Evolutionary conservation across 2,888 invertebrate species (phyloP).

Genomic region (Labia minor): DNA sequence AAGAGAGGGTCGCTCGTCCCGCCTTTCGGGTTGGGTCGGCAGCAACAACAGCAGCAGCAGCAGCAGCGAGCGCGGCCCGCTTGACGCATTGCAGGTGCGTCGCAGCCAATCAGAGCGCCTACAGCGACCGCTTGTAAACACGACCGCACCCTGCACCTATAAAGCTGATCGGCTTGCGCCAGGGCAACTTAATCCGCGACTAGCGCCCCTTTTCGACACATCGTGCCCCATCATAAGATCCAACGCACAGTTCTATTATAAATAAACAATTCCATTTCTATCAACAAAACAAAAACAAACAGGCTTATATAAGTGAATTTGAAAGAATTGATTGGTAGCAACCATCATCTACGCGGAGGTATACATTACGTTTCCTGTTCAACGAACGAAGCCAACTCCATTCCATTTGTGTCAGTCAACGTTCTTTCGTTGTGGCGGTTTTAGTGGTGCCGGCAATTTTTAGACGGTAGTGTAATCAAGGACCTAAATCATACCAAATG

Average conservation of each 20-base stretch:
- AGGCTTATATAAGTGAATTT: not conserved
- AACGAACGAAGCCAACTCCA: conserved; percentile 19
- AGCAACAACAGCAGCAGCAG: not conserved
- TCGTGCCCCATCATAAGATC: conserved; percentile 21
- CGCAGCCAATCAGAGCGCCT: conserved; percentile 61
- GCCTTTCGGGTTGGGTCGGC: not conserved
- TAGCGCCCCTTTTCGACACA: conserved; percentile 26
- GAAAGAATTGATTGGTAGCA: not conserved
- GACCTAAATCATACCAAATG: conserved; percentile 27
- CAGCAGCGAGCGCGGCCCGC: conserved; percentile 28
- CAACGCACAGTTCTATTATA: not conserved
- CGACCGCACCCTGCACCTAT: conserved; percentile 59
- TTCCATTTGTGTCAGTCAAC: conserved; percentile 26
- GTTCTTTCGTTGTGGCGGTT: conserved; percentile 27
- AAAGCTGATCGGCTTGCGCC: conserved; percentile 53
- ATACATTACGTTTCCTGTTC: conserved; percentile 24
- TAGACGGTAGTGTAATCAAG: conserved; percentile 27
- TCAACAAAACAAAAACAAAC: not conserved
- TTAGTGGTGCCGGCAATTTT: conserved; percentile 26
- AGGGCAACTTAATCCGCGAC: conserved; percentile 44
- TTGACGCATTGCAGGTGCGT: conserved; percentile 83
- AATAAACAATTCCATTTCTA: not conserved
- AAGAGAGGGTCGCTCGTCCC: not conserved
- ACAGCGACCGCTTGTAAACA: conserved; percentile 55
- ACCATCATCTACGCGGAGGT: conserved; percentile 26